phyloP scores from a whole-genome alignment of 2,888 invertebrate species.

The Noctuana brunneofusca region DNA sequence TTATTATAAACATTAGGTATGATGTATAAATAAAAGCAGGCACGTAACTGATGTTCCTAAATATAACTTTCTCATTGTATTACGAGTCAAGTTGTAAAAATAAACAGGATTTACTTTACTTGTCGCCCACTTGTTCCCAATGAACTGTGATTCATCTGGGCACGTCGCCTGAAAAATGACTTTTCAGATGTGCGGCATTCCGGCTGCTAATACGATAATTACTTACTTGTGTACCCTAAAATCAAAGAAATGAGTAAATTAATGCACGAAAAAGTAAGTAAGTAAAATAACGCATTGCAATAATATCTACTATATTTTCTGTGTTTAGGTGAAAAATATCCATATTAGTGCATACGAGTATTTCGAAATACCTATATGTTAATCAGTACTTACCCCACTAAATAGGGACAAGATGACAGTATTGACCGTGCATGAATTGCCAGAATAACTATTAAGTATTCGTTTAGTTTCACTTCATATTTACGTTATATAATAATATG shows the following conservation, averaged over 20 bases:
- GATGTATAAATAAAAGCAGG: conserved; percentile 41
- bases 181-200: conserved; percentile 55
- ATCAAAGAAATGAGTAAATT: not conserved
- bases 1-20: not conserved
- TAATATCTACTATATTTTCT: too few relatives aligned
- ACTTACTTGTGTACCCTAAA: conserved; percentile 29
- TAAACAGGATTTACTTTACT: conserved; percentile 63
- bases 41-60: conserved; percentile 50
- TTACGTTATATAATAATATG: too few relatives aligned
- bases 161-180: conserved; percentile 52
- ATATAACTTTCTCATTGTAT: conserved; percentile 63
- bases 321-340: too few relatives aligned
- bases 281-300: too few relatives aligned
- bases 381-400: too few relatives aligned
- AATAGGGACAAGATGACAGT: too few relatives aligned
- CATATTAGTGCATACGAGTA: too few relatives aligned
- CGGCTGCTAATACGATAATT: conserved; percentile 45
- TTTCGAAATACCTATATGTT: too few relatives aligned
- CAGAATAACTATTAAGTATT: too few relatives aligned
- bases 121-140: conserved; percentile 61
- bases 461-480: too few relatives aligned
- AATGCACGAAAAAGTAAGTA: not conserved
- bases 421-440: too few relatives aligned
- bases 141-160: conserved; percentile 55
- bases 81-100: conserved; percentile 63